Conservation (phyloP, 1,140 invertebrate species). For the Littorina saxatilis region DNA sequence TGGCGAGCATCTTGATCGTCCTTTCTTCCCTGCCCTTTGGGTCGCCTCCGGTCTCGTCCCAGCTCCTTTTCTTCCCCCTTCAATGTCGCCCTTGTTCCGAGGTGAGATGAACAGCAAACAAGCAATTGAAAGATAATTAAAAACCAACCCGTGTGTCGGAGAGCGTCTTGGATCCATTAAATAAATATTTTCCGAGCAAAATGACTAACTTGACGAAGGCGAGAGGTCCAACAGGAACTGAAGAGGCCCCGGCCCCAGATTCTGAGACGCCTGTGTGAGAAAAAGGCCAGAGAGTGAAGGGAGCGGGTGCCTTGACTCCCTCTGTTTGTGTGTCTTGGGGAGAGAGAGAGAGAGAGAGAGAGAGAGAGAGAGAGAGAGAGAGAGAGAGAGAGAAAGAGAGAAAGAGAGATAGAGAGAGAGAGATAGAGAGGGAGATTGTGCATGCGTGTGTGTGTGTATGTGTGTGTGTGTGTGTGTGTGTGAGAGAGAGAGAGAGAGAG, state of each 20-base stretch:
- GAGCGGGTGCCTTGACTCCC: no score
- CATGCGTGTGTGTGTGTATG: conserved; percentile 6
- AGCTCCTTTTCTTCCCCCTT: conserved; percentile 8
- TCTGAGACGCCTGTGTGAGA: no score
- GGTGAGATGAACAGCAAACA: conserved; percentile 38
- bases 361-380: no score
- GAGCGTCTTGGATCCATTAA: conserved; percentile 33
- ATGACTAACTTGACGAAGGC: conserved; percentile 31
- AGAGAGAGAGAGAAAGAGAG: neutral
- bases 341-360: neutral
- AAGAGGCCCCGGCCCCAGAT: no score
- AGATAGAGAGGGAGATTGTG: no score
- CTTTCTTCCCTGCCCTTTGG: neutral
- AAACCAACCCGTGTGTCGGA: conserved; percentile 32
- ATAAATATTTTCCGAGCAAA: conserved; percentile 40
- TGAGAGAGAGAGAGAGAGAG: neutral
- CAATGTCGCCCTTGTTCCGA: conserved; percentile 29
- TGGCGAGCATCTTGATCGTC: conserved; percentile 24
- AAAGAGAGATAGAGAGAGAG: no score
- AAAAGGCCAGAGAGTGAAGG: neutral
- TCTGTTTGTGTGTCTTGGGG: no score
- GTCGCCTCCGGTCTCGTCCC: neutral
- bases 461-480: conserved; percentile 13
- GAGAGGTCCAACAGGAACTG: neutral
- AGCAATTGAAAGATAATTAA: conserved; percentile 39